Percentiles rank a stretch among this genome's conserved stretches.
Evolutionary conservation across 1,140 invertebrate genomes (phyloP).

Genomic region (Hyles euphorbiae): DNA sequence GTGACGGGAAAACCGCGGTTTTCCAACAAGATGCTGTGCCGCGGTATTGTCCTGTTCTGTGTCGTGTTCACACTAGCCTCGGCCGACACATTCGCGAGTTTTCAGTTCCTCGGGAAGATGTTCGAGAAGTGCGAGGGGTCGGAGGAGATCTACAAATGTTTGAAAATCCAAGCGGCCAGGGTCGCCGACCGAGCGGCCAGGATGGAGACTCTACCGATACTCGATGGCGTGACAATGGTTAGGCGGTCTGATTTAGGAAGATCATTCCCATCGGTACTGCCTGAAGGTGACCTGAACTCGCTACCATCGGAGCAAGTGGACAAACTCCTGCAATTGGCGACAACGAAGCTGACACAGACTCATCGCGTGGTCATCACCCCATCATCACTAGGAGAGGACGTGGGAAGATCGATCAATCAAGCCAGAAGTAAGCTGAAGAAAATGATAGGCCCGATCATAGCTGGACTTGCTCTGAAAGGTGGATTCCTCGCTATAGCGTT

Average conservation of each 20-base stretch:
- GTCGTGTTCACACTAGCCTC: conserved; percentile 44
- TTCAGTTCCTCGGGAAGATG: conserved; percentile 73
- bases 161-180: conserved; percentile 81
- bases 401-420: conserved; percentile 77
- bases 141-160: conserved; percentile 79
- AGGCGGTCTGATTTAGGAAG: conserved; percentile 47
- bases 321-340: conserved; percentile 76
- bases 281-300: conserved; percentile 63
- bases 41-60: conserved; percentile 56
- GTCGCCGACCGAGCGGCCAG: conserved; percentile 79
- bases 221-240: conserved; percentile 78
- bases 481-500: conserved; percentile 85
- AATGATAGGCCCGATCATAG: conserved; percentile 90
- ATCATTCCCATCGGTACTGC: conserved; percentile 59
- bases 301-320: conserved; percentile 76
- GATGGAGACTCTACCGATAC: conserved; percentile 77
- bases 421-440: conserved; percentile 87
- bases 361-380: conserved; percentile 78
- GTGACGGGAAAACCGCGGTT: conserved; percentile 41
- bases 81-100: conserved; percentile 50
- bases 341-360: conserved; percentile 76
- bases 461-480: conserved; percentile 85
- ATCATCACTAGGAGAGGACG: conserved; percentile 49
- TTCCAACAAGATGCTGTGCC: conserved; percentile 51
- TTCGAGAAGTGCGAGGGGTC: conserved; percentile 78